phyloP scores from a whole-genome alignment of 2,888 invertebrate species.

The Minunthozetes semirufus region DNA sequence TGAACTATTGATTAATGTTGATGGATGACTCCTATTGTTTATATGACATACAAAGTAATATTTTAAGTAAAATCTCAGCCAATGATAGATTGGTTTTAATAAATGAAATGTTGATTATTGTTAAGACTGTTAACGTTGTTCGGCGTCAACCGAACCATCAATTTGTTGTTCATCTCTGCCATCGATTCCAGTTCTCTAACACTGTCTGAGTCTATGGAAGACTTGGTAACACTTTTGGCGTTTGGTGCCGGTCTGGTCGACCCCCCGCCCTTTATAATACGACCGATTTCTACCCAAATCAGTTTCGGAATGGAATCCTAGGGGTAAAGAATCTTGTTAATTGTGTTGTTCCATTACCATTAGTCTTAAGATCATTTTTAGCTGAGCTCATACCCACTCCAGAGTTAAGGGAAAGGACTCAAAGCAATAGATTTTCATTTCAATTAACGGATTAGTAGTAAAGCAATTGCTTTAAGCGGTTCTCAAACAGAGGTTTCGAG shows the following conservation, averaged over 20 bases:
- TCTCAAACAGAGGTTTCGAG: slow-evolving; percentile 27
- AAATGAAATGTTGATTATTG: not conserved
- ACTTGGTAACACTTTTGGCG: not conserved
- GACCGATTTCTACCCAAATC: slow-evolving; percentile 30
- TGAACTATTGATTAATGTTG: not conserved
- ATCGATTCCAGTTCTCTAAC: slow-evolving; percentile 23
- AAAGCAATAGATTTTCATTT: not conserved
- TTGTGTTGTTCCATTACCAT: no score
- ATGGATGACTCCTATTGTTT: not conserved
- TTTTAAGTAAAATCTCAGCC: not conserved
- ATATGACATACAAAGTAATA: not conserved
- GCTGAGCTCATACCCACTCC: no score
- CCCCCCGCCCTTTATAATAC: slow-evolving; percentile 32
- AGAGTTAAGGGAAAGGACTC: no score
- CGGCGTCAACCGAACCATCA: slow-evolving; percentile 13
- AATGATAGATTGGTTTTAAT: not conserved
- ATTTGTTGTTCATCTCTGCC: slow-evolving; percentile 9
- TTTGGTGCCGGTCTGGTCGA: slow-evolving; percentile 28
- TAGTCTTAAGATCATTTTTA: no score
- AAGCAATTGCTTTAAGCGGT: not conserved
- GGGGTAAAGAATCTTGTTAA: not conserved
- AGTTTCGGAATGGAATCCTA: slow-evolving; percentile 33
- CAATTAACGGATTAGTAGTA: not conserved
- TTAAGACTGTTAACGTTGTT: not conserved
- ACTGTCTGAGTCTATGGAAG: slow-evolving; percentile 23